phyloP scores from a whole-genome alignment of 2,888 invertebrate species.

The Drosophila mulleri region DNA sequence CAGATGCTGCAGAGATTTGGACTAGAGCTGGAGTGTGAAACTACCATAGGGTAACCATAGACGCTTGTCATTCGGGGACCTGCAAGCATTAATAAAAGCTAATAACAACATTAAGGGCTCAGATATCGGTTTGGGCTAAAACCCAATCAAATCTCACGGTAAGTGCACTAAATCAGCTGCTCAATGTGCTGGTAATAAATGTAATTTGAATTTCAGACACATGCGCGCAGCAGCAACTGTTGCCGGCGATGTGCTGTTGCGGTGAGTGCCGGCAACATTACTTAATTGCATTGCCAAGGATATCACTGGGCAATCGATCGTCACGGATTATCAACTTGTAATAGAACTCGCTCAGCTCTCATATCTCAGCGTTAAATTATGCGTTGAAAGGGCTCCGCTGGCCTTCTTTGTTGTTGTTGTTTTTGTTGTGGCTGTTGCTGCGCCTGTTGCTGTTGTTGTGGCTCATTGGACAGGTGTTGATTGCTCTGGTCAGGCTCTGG shows the following conservation, averaged over 20 bases:
- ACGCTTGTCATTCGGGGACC: conserved; percentile 37
- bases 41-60: conserved; percentile 21
- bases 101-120: conserved; percentile 74
- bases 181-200: conserved; percentile 82
- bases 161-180: conserved; percentile 83
- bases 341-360: conserved; percentile 52
- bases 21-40: conserved; percentile 59
- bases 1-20: conserved; percentile 47
- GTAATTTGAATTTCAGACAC: conserved; percentile 80
- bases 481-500: conserved; percentile 66
- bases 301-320: conserved; percentile 74
- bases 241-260: conserved; percentile 30
- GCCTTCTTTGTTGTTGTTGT: conserved; percentile 20
- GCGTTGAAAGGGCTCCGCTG: conserved; percentile 47
- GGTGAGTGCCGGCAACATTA: conserved; percentile 54
- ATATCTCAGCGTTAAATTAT: conserved; percentile 67
- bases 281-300: conserved; percentile 76
- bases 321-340: conserved; percentile 79
- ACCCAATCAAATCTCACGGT: conserved; percentile 82
- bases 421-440: conserved; percentile 26
- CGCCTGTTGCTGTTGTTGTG: conserved; percentile 30
- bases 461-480: conserved; percentile 82
- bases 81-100: conserved; percentile 73
- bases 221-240: conserved; percentile 15
- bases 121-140: conserved; percentile 58